Percentiles rank a stretch among this genome's conserved stretches.
These are phyloP conservation scores for Atherix ibis DNA, from an alignment of 2,888 invertebrate genomes.

Conservation along the genomic window DNA sequence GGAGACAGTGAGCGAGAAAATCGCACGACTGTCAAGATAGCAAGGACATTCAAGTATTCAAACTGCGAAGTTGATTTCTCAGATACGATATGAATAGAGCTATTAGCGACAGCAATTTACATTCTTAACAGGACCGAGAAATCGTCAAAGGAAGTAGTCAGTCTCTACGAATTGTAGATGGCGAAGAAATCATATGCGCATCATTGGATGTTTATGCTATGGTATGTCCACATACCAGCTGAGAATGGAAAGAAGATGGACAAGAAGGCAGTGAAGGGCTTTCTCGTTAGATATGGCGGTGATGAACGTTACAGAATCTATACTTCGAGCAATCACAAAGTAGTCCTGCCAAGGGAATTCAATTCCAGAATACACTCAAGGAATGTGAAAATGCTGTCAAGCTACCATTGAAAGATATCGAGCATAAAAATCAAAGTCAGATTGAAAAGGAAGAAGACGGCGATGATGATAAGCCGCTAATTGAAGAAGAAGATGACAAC, in stretches of 20 bases:
- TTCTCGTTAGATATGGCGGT: not conserved
- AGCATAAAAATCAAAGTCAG: not conserved
- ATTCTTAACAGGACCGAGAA: too few relatives aligned
- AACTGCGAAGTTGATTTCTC: too few relatives aligned
- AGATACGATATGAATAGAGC: too few relatives aligned
- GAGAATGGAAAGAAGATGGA: constrained; percentile 2
- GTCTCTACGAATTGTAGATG: not conserved
- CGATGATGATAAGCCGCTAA: too few relatives aligned
- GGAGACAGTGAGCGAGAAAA: too few relatives aligned
- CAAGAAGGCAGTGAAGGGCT: not conserved
- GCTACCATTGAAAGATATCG: not conserved
- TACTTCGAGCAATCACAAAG: not conserved
- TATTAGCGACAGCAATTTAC: too few relatives aligned
- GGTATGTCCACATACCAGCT: not conserved
- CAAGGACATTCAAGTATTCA: too few relatives aligned
- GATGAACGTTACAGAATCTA: not conserved
- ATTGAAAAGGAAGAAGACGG: not conserved
- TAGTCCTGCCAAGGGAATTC: not conserved
- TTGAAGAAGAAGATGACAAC: too few relatives aligned
- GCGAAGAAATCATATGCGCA: not conserved
- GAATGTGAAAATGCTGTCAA: not conserved
- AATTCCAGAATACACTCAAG: not conserved
- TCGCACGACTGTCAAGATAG: too few relatives aligned
- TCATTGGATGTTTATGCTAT: not conserved
- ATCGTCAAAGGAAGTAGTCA: constrained; percentile 1